Conservation (phyloP, 2,797 vertebrate species). For the Eulemur albifrons region DNA sequence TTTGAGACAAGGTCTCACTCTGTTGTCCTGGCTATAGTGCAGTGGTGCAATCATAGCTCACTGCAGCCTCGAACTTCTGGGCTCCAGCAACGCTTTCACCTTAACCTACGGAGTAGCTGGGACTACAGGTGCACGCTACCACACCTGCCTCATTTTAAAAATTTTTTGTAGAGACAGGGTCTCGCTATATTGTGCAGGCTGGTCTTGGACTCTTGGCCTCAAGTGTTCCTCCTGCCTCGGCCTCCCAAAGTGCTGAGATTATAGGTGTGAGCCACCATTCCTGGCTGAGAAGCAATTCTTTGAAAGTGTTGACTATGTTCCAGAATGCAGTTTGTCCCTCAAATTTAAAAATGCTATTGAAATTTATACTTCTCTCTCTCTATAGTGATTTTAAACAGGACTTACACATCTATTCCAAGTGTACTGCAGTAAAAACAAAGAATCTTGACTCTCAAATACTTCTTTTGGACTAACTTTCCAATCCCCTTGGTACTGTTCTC, state of each 20-base stretch:
- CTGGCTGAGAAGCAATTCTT: background rate
- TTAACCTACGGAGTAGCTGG: background rate
- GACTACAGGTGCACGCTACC: background rate
- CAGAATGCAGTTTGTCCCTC: background rate
- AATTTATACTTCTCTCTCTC: background rate
- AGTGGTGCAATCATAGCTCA: background rate
- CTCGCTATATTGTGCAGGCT: background rate
- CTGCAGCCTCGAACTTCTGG: background rate
- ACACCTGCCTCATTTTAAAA: background rate
- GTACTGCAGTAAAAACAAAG: background rate
- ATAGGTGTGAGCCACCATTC: background rate
- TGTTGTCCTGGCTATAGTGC: background rate
- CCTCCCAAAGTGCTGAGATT: background rate
- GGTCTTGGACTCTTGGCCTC: background rate
- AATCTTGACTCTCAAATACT: background rate
- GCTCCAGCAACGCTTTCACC: background rate
- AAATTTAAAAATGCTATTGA: background rate
- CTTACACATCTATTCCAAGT: background rate
- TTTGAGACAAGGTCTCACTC: background rate
- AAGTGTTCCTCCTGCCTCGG: background rate
- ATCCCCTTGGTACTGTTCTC: background rate
- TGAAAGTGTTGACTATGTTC: background rate
- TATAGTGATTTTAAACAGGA: background rate
- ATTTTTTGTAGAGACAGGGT: background rate
- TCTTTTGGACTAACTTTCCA: background rate